Percentiles rank a stretch among this genome's conserved stretches.
Conservation (phyloP, 2,797 vertebrate species). For the Epinephelus malabaricus region DNA sequence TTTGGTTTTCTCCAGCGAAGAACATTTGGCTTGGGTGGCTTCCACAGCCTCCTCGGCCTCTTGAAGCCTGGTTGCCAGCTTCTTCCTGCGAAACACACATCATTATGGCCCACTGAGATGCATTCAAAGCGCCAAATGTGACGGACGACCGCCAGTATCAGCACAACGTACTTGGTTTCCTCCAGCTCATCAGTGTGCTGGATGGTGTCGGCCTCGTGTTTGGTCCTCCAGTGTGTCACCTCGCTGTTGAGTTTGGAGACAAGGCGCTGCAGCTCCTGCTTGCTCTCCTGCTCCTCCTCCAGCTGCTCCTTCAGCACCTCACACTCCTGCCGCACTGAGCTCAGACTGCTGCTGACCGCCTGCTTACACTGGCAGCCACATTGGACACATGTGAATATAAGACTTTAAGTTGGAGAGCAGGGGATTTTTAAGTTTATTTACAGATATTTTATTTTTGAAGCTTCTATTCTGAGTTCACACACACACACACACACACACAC, state of each 20-base stretch:
- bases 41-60: conserved; percentile 88
- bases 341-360: conserved; percentile 71
- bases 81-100: conserved; percentile 81
- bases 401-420: neutral
- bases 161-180: conserved; percentile 84
- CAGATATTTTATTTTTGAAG: neutral
- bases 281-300: conserved; percentile 91
- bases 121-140: neutral
- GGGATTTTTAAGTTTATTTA: neutral
- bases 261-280: conserved; percentile 88
- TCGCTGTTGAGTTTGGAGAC: conserved; percentile 90
- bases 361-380: conserved; percentile 77
- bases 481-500: conserved; percentile 2
- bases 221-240: conserved; percentile 87
- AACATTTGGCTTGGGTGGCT: conserved; percentile 88
- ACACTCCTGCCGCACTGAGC: conserved; percentile 79
- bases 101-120: neutral
- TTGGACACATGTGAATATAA: neutral
- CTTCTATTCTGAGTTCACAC: neutral
- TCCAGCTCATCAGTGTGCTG: conserved; percentile 88
- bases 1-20: conserved; percentile 88
- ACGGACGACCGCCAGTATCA: accelerated
- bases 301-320: conserved; percentile 89
- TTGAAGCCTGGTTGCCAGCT: conserved; percentile 84
- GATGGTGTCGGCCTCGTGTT: conserved; percentile 85